phyloP scores from a whole-genome alignment of 2,797 vertebrate genomes.

The Monodelphis domestica region DNA sequence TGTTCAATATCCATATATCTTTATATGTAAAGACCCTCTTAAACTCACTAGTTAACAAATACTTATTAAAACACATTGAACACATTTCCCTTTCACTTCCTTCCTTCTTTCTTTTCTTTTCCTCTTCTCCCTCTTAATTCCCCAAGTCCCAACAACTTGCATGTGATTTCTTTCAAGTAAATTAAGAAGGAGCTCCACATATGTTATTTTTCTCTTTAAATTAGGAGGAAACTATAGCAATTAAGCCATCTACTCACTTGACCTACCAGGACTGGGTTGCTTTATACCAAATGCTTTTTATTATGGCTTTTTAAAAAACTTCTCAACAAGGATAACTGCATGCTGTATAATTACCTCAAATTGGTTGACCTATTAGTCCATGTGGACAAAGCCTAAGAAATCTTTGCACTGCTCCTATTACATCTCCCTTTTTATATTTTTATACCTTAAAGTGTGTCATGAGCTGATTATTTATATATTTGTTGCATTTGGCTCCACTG shows the following conservation, averaged over 20 bases:
- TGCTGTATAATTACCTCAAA: neutral
- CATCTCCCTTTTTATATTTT: neutral
- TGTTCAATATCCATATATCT: neutral
- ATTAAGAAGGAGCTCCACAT: neutral
- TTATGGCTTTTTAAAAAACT: neutral
- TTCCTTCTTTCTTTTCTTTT: neutral
- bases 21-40: neutral
- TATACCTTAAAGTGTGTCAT: conserved; percentile 3
- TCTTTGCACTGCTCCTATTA: neutral
- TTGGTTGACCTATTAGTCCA: neutral
- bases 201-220: neutral
- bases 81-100: no score
- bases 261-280: neutral
- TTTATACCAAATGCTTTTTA: neutral
- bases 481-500: conserved; percentile 18
- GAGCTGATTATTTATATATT: conserved; percentile 8
- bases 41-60: neutral
- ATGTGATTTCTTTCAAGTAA: neutral
- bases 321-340: neutral
- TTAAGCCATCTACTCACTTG: neutral
- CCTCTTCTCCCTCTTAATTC: neutral
- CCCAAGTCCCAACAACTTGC: neutral
- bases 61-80: neutral
- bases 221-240: neutral
- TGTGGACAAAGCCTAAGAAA: neutral